Evolutionary conservation across 2,888 invertebrate species (phyloP), one percentile per base, ranked within the genome.

Genomic region (Synergus laeviventris): DNA sequence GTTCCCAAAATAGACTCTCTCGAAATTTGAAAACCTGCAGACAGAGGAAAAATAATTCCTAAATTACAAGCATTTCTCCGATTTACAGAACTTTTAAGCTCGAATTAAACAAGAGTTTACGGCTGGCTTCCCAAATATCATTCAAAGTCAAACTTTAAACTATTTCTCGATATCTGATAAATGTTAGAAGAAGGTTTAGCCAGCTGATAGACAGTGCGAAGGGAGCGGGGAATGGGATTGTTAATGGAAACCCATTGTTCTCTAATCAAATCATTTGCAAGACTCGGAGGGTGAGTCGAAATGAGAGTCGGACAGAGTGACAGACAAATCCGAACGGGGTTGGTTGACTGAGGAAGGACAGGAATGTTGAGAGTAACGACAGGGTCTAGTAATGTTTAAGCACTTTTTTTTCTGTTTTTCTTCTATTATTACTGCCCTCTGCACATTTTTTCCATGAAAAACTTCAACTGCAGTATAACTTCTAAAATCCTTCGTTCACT

Each of bases 181-280:
- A 70, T 70, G 31, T 45, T 70, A 49, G 36, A 36, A 66, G 45
- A 45, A 49, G 70, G 80, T 78, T 78, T 78, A 86, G 86, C 88
- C 87, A 87, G 87, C 87, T 87, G 89, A 89, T 86, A 87, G 88
- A 86, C 87, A 85, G 85, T 81, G 75, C 76, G 82, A 74, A 80
- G 81, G 77, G 76, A 80, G 76, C 81, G 74, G 79, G 75, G 81
- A 84, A 81, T 84, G 85, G 86, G 85, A 84, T 87, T 89, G 90
- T 91, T 90, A 90, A 91, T 91, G 90, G 90, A 90, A 90, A 89
- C 86, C 89, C 88, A 90, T 90, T 90, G 90, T 91, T 90, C 90
- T 89, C 88, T 90, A 90, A 90, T 91, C 90, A 90, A 91, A 91
- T 90, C 89, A 90, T 89, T 90, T 88, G 89, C 87, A 87, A 86